A percentile compares a stretch with the other conserved stretches of the same genome.
Evolutionary conservation across 1,140 invertebrate genomes (phyloP).

Genomic region (Lasioglossum baleicum): DNA sequence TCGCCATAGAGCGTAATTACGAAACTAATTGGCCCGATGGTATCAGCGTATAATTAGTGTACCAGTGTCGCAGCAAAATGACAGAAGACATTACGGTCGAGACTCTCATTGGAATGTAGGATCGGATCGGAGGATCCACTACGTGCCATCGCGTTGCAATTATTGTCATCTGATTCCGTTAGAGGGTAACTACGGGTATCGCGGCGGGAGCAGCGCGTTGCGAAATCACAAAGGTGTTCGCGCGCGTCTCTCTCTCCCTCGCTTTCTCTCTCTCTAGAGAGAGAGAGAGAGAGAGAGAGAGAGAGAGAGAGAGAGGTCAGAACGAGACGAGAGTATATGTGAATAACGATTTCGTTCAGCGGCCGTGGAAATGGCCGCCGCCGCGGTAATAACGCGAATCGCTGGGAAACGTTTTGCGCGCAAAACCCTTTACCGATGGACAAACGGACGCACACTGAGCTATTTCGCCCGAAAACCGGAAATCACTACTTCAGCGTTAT

Average conservation of each 20-base stretch:
- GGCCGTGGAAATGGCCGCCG: no score
- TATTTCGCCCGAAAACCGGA: no score
- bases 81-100: constrained; percentile 44
- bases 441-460: no score
- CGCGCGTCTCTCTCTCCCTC: neutral
- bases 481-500: no score
- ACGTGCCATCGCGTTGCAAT: constrained; percentile 44
- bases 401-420: neutral
- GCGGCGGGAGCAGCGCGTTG: constrained; percentile 3
- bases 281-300: no score
- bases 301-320: neutral
- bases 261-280: no score
- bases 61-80: constrained; percentile 31
- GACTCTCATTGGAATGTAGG: constrained; percentile 50
- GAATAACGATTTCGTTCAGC: neutral
- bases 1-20: neutral
- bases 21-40: neutral
- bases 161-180: constrained; percentile 55
- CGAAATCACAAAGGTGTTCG: constrained; percentile 15
- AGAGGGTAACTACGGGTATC: constrained; percentile 28
- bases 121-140: constrained; percentile 42
- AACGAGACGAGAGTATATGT: neutral
- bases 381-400: neutral
- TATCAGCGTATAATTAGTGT: constrained; percentile 8
- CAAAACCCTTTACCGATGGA: neutral